Evolutionary conservation across 2,797 vertebrate genomes (phyloP), one percentile per base, ranked within the genome.

Genomic region (Limnodromus scolopaceus): DNA sequence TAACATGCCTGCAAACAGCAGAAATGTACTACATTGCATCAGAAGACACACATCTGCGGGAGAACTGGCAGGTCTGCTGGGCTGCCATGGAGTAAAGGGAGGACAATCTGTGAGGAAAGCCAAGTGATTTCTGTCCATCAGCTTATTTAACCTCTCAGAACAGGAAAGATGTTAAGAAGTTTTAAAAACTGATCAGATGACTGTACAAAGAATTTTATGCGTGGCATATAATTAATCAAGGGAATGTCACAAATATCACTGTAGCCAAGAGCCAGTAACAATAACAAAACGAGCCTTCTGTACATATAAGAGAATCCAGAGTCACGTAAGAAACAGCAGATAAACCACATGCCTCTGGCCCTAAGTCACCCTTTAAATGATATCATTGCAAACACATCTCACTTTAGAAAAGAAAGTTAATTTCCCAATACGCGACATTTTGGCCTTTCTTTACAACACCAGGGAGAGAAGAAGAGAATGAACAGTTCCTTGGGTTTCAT

Each of bases 51-150:
- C 4, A 71, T 75, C 57, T 78, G 45, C 10, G 16, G 24, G 24
- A 86, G 76, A 94, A 81, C 41, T 88, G 69, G 77, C 41, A 90
- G 85, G 71, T 85, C 84, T 88, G 51, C 64, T 83, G 51, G 89
- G 94, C 61, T 96, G 55, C 79, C 72, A 78, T 32, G 90, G 76
- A 90, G 27, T 57, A 78, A 86, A 94, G 22, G 87, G 87, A 90
- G 64, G 36, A 84, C 41, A 64, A 36, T 12, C 22, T 45, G 24
- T 43, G 46, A 23, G 23, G 24, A 75, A 84, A 92, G 49, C 57
- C 30, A 92, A 74, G 6, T 48, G 51, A 85, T 45, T 88, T 90
- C 57, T 92, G 45, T 77, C 32, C 25, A 39, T 81, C 79, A 77
- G 27, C 25, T 86, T 75, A 49, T 74, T 93, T 75, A 92, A 78